Evolutionary conservation across 2,113 vertebrate genomes (phyloP), one percentile per base, ranked within the genome.

Genomic region (Camelus dromedarius): DNA sequence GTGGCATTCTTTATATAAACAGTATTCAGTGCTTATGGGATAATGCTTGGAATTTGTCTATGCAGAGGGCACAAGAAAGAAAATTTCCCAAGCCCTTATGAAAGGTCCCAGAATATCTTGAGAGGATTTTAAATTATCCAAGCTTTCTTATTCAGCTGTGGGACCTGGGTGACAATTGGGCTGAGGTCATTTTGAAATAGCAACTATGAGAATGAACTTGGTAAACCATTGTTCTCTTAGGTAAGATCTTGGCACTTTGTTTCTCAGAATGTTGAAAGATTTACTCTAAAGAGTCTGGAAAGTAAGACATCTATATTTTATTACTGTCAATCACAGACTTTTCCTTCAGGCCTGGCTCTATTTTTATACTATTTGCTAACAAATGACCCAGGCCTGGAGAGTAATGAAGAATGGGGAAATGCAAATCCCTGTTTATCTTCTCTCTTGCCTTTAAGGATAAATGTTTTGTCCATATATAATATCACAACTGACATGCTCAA

Each of bases 221-320:
- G 72, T 85, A 95, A 92, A 88, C 5, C 52, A 30, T 73, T 66
- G 2, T 83, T 82, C 56, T 94, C 1, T 46, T 24, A n/a, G 54
- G 24, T 69, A 64, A 67, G 10, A 89, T 35, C 7, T 70, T 80
- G 81, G 26, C 66, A 69, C 93, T 95, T 84, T 69, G 30, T 81
- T 81, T 83, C 72, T 75, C 24, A 67, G 32, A 60, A 76, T 69
- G 12, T 86, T 94, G 54, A 84, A 95, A 70, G 56, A 77, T 62
- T 19, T 77, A 46, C 18, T 89, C 6, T 81, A 12, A 91, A 82
- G 83, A 73, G 10, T 11, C 66, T 73, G 3, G 26, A 2, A 19
- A 80, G 14, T 88, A 82, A 91, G 48, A 30, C 30, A 88, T 76
- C 58, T 80, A 1, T 92, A 90, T 91, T 96, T 95, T 76, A 60